phyloP scores from a whole-genome alignment of 2,797 vertebrate species.

The Malurus leucopterus region DNA sequence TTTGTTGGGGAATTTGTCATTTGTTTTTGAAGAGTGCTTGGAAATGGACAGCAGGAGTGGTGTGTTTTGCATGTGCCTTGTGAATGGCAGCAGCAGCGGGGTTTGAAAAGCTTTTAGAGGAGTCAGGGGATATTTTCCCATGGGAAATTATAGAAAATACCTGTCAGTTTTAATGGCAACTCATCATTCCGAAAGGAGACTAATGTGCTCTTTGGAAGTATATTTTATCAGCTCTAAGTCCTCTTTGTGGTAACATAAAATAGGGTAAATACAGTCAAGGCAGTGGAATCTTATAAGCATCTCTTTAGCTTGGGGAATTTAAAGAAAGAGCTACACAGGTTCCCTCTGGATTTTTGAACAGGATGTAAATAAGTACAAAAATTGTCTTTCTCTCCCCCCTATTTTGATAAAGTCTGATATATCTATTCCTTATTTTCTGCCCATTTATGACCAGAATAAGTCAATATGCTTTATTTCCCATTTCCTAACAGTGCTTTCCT shows the following conservation, averaged over 20 bases:
- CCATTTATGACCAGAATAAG: neutral
- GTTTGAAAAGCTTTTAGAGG: conserved; percentile 47
- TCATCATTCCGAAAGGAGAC: conserved; percentile 28
- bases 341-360: neutral
- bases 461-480: neutral
- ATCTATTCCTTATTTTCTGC: neutral
- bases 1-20: conserved; percentile 35
- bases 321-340: neutral
- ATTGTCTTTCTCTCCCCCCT: neutral
- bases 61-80: conserved; percentile 1
- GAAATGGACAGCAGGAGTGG: neutral
- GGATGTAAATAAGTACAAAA: neutral
- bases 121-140: conserved; percentile 22
- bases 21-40: conserved; percentile 28
- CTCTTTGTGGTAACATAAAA: conserved; percentile 15
- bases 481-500: neutral
- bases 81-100: conserved; percentile 16
- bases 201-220: conserved; percentile 46
- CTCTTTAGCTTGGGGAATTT: neutral
- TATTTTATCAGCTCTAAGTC: conserved; percentile 14
- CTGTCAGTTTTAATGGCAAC: conserved; percentile 44
- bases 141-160: conserved; percentile 54
- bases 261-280: neutral
- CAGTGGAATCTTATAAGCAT: neutral
- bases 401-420: neutral